phyloP scores from a whole-genome alignment of 1,140 invertebrate species.

The Dinoponera quadriceps region DNA sequence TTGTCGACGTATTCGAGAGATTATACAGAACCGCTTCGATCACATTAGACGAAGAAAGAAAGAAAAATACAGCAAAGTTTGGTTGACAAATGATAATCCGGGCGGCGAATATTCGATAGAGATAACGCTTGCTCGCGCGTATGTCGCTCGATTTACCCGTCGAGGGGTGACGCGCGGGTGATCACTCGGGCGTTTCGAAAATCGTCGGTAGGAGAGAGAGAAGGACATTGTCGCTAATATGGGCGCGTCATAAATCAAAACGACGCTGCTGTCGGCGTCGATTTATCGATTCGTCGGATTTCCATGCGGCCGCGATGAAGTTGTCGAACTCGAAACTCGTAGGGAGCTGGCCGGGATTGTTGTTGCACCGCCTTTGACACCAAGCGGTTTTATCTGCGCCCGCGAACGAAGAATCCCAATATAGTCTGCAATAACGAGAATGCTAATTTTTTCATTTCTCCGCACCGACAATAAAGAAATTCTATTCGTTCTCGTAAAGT shows the following conservation, averaged over 20 bases:
- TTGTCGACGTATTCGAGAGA: too few species aligned
- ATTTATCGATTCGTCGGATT: constrained; percentile 68
- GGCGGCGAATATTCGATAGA: constrained; percentile 9
- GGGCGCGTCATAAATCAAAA: constrained; percentile 63
- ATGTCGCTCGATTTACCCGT: constrained; percentile 28
- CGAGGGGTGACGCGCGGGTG: constrained; percentile 1
- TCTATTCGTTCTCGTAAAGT: too few species aligned
- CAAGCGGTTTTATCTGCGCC: background rate
- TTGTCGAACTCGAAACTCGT: constrained; percentile 32
- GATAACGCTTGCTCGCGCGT: background rate
- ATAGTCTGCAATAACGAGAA: background rate
- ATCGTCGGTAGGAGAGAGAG: background rate
- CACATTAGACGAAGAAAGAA: background rate
- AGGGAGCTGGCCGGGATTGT: background rate
- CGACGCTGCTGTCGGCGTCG: constrained; percentile 39
- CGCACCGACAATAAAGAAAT: too few species aligned
- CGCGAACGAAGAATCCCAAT: background rate
- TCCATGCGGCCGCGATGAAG: constrained; percentile 70
- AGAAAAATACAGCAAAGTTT: background rate
- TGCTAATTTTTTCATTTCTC: background rate
- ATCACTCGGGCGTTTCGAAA: constrained; percentile 14
- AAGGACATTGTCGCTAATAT: constrained; percentile 55
- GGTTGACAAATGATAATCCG: constrained; percentile 35
- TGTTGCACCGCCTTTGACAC: constrained; percentile 1
- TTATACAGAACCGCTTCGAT: too few species aligned